Base-by-base conservation (phyloP, 1,140 invertebrate genomes). In the Ctenoplectra terminalis region DNA sequence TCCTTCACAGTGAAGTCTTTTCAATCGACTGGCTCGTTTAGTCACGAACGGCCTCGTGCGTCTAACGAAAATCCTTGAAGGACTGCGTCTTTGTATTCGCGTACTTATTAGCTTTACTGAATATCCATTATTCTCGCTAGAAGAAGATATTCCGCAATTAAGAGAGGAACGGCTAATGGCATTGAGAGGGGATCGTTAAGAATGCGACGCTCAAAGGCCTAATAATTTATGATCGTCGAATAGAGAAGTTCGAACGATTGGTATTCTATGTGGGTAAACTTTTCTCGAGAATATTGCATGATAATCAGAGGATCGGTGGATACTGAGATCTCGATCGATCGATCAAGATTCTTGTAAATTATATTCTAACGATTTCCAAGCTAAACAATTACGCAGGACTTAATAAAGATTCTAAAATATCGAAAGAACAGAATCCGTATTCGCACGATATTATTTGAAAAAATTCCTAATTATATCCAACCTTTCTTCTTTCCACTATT, bases 101-200 rank as follows among this genome's bases (percentile, higher is more conserved):
- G 26, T 70, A 74, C 77, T 84, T 85, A 81, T 85, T 82, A 79
- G 63, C 73, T n/a, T 78, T 71, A 63, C 61, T 58, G 75, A 75
- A 72, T 83, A 52, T 80, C 79, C 77, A 87, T 87, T 85, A 87
- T 85, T 74, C 79, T 69, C 66, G 34, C 76, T 37, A 81, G 58
- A 77, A 81, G 75, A 60, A 85, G 75, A 75, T 85, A 81, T 74
- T 77, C 70, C 71, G 74, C 75, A 79, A 88, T 86, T 86, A 88
- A 81, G 73, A 83, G 77, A 83, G 63, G 67, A 78, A 81, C 61
- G 64, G 58, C 80, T 87, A 61, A 81, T 58, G 87, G 75, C 77
- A 83, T 79, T 73, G 73, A 70, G 40, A 9, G 66, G 43, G 66
- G 67, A 61, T 87, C 66, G 64, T 87, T 76, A 66, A 85, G 79